Percentiles rank a stretch among this genome's conserved stretches.
Conservation (phyloP, 2,113 vertebrate species). For the Zosterops lateralis region DNA sequence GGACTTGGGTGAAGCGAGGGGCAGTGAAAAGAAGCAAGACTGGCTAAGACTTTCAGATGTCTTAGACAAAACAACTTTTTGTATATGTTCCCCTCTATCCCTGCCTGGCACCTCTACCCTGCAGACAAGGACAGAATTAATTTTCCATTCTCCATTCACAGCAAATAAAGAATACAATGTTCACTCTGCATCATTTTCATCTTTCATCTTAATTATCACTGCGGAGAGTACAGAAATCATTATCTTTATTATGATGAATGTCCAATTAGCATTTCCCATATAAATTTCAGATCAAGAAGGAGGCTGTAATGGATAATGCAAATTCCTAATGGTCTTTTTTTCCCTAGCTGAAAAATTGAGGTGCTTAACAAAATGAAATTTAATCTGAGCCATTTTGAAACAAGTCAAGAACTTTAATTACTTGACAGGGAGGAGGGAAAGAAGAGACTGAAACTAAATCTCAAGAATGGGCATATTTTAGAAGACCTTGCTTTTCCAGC, state of each 20-base stretch:
- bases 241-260: constrained; percentile 77
- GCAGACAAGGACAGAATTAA: constrained; percentile 56
- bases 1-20: too few species aligned
- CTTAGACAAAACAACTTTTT: constrained; percentile 1
- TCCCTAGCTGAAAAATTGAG: constrained; percentile 72
- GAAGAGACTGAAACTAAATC: constrained; percentile 52
- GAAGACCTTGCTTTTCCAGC: constrained; percentile 65
- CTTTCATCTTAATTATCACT: constrained; percentile 80
- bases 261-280: constrained; percentile 80
- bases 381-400: constrained; percentile 75
- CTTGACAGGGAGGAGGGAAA: constrained; percentile 51
- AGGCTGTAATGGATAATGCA: constrained; percentile 73
- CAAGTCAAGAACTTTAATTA: constrained; percentile 78
- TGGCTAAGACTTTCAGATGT: not conserved
- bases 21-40: too few species aligned
- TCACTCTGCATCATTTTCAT: constrained; percentile 72
- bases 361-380: constrained; percentile 79
- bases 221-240: constrained; percentile 77
- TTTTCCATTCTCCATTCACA: constrained; percentile 47
- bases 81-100: not conserved
- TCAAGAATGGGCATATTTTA: constrained; percentile 62
- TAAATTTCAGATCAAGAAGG: constrained; percentile 78
- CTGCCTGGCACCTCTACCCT: not conserved
- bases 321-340: constrained; percentile 74
- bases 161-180: constrained; percentile 68